These are phyloP conservation scores for Sminthurides aquaticus DNA, from an alignment of 2,888 invertebrate species.

Conservation along the genomic window DNA sequence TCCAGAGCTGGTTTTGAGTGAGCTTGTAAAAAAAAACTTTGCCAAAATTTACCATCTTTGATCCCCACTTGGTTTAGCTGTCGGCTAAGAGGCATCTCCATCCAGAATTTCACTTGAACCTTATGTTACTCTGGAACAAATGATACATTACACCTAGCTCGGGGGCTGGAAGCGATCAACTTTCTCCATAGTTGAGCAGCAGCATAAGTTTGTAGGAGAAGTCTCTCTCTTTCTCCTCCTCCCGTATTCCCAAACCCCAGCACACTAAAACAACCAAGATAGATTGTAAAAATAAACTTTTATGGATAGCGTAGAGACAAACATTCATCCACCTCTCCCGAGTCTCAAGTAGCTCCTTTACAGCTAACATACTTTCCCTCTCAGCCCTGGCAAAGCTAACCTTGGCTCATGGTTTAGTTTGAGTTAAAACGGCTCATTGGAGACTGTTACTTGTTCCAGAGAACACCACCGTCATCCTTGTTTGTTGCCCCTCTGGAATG, in stretches of 20 bases:
- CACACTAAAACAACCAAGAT: not conserved
- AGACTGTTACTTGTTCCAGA: not conserved
- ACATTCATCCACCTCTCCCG: not conserved
- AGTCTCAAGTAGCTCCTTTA: too few species aligned
- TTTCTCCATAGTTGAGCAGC: not conserved
- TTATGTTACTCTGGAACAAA: not conserved
- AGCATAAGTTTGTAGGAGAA: too few species aligned
- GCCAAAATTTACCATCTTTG: too few species aligned
- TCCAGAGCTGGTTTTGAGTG: too few species aligned
- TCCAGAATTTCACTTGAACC: not conserved
- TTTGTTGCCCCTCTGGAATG: not conserved
- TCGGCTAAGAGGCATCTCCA: too few species aligned
- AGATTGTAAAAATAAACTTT: not conserved
- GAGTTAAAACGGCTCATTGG: not conserved
- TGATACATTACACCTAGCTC: not conserved
- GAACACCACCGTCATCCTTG: not conserved
- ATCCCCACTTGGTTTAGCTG: too few species aligned
- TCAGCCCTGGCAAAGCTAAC: too few species aligned
- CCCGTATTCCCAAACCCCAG: not conserved
- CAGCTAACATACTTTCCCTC: too few species aligned
- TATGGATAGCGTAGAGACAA: not conserved
- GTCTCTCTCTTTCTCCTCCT: too few species aligned
- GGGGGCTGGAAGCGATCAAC: not conserved
- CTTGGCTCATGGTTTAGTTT: not conserved
- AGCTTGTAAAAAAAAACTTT: too few species aligned